Conservation (phyloP, 2,797 vertebrate species). For the Cuculus canorus region DNA sequence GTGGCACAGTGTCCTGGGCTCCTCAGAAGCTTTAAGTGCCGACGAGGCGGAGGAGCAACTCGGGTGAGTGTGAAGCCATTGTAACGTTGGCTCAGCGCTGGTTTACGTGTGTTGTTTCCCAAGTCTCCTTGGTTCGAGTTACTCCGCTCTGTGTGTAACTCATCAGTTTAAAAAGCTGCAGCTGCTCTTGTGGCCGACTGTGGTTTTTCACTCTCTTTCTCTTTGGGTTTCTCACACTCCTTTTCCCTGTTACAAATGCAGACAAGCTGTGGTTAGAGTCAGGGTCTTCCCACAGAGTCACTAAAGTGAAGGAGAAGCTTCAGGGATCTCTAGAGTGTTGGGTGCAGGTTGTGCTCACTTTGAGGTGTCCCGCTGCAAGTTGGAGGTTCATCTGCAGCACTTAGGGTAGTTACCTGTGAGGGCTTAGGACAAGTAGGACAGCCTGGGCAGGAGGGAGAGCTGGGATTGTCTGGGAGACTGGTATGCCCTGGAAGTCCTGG, state of each 20-base stretch:
- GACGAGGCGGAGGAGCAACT: conserved; percentile 44
- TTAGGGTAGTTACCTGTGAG: neutral
- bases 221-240: neutral
- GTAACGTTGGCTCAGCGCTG: fast-evolving
- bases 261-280: neutral
- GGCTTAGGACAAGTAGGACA: fast-evolving
- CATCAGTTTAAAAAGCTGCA: conserved; percentile 13
- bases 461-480: neutral
- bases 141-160: neutral
- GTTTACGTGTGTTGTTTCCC: neutral
- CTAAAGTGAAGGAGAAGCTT: neutral
- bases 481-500: neutral
- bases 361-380: neutral
- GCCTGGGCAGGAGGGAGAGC: neutral
- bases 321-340: neutral
- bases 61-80: conserved; percentile 6
- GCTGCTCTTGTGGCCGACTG: neutral
- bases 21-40: neutral
- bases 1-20: neutral
- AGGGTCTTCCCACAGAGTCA: neutral
- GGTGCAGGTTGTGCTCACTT: neutral
- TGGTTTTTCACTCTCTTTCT: neutral
- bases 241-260: neutral
- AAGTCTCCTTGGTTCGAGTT: neutral
- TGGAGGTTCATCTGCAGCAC: neutral